Base-by-base conservation (phyloP, 2,888 invertebrate species). In the Sthenelais limicola region DNA sequence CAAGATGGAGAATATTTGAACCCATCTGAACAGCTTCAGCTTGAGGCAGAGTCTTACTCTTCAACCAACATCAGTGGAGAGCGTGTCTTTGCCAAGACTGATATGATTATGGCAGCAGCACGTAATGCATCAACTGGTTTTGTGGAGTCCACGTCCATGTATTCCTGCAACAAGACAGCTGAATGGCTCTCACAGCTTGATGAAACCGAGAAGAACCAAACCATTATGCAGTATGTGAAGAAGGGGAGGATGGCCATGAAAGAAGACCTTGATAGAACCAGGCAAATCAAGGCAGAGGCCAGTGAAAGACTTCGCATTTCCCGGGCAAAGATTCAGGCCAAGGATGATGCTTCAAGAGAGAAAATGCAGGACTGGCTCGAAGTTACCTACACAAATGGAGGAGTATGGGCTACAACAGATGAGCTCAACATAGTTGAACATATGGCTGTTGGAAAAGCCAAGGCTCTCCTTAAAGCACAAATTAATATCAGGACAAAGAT, bases 61-160 rank as follows among this genome's bases (percentile, higher is more conserved):
- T 15, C 47, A 12, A 43, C 47, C 47, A 43, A 43, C 47, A 43
- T 43, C 47, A 43, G 47, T 43, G 47, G 47, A 15, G 47, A 43
- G 47, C 12, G 47, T 15, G 47, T 43, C 12, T 43, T 43, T 43
- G 47, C 47, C 47, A 43, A n/a, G 47, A n/a, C 47, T 43, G 47
- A 43, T n/a, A 43, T 43, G 47, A n/a, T 15, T 12, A 43, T 43
- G 12, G 47, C n/a, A 43, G 12, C 12, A 43, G 47, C 47, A 15
- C 47, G 47, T 43, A 12, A 43, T n/a, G 47, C 12, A 15, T 15
- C 47, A n/a, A n/a, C 47, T n/a, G n/a, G 47, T n/a, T 43, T 15
- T n/a, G 12, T 43, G 12, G 47, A 43, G 47, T 43, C 47, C n/a
- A 43, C 12, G 47, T 12, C n/a, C 12, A 43, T 43, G 47, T 43